Percentiles rank a stretch among this genome's conserved stretches.
Evolutionary conservation across 2,888 invertebrate species (phyloP).

Genomic region (Muscina levida): DNA sequence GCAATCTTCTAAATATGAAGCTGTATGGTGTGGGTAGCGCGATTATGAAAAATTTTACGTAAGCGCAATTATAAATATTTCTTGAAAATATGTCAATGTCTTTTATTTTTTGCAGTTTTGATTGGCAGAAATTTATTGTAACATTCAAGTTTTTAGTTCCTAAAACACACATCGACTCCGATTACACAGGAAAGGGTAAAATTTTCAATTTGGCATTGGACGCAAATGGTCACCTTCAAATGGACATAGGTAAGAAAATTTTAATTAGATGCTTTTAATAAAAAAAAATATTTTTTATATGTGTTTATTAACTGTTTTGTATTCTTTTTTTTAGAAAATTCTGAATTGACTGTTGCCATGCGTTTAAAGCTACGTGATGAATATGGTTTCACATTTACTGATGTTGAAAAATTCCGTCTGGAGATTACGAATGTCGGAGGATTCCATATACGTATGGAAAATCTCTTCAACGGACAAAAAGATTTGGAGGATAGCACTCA

Average conservation of each 20-base stretch:
- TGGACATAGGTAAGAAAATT: slow-evolving; percentile 83
- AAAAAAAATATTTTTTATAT: background rate
- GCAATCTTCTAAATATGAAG: slow-evolving; percentile 84
- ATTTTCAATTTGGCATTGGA: slow-evolving; percentile 84
- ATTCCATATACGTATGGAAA: slow-evolving; percentile 81
- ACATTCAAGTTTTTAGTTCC: slow-evolving; percentile 80
- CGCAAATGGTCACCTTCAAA: slow-evolving; percentile 81
- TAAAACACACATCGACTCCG: slow-evolving; percentile 84
- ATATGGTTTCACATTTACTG: slow-evolving; percentile 70
- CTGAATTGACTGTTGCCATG: background rate
- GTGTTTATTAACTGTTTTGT: background rate
- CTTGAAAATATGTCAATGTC: background rate
- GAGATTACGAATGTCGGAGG: background rate
- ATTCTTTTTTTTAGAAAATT: slow-evolving; percentile 4
- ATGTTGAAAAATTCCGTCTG: background rate
- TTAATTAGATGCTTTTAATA: too few species aligned
- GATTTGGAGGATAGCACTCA: slow-evolving; percentile 84
- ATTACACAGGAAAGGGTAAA: slow-evolving; percentile 84
- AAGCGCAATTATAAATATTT: background rate
- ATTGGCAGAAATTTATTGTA: slow-evolving; percentile 5
- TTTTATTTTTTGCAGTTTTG: slow-evolving; percentile 37
- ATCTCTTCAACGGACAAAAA: slow-evolving; percentile 81
- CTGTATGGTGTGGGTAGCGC: slow-evolving; percentile 84
- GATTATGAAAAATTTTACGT: slow-evolving; percentile 67
- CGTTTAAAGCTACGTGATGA: slow-evolving; percentile 80